Evolutionary conservation across 2,888 invertebrate genomes (phyloP).

Genomic region (Oligia strigilis): DNA sequence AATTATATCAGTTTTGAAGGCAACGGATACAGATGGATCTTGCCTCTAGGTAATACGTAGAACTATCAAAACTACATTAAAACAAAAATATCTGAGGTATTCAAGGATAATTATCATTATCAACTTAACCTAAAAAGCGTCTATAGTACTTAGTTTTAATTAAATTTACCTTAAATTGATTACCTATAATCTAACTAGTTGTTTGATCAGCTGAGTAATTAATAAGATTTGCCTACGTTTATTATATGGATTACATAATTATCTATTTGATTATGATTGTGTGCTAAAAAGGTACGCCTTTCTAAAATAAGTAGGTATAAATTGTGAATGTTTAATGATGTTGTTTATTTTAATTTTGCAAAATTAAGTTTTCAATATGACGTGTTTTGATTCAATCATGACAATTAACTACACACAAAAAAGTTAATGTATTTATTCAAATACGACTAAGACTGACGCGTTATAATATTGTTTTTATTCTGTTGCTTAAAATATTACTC

Average conservation of each 20-base stretch:
- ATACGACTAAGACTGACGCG: background rate
- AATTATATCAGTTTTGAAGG: background rate
- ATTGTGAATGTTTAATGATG: background rate
- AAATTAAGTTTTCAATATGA: background rate
- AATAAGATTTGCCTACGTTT: background rate
- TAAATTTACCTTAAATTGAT: constrained; percentile 18
- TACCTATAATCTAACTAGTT: constrained; percentile 4
- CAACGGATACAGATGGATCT: background rate
- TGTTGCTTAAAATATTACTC: background rate
- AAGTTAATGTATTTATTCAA: background rate
- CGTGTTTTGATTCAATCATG: background rate
- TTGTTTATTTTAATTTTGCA: background rate
- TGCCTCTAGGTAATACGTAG: background rate
- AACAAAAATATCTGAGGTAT: constrained; percentile 41
- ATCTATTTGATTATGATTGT: constrained; percentile 9
- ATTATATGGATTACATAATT: background rate
- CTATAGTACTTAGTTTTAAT: constrained; percentile 26
- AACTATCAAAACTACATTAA: background rate
- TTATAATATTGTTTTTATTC: background rate
- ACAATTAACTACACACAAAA: background rate
- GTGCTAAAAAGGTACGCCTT: constrained; percentile 27
- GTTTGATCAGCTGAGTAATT: constrained; percentile 19
- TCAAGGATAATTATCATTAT: constrained; percentile 24
- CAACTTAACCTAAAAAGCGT: constrained; percentile 38
- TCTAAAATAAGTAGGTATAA: background rate